Evolutionary conservation across 2,888 invertebrate genomes (phyloP), one percentile per base, ranked within the genome.

Genomic region (Nezara viridula): DNA sequence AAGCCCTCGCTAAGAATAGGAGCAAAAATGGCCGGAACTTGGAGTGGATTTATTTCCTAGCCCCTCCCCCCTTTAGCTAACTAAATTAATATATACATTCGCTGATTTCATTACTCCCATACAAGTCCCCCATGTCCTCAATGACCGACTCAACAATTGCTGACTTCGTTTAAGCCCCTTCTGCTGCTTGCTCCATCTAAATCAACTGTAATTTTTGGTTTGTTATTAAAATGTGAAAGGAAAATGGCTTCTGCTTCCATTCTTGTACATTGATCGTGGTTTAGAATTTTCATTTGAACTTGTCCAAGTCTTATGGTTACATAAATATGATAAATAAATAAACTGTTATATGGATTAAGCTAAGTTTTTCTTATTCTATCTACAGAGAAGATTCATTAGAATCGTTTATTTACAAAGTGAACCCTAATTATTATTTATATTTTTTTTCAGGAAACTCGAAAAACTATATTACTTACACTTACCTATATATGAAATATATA

Each of bases 1-100:
- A 81, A 81, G 81, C 81, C 44, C 44, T 73, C 81, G 81, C 81
- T 81, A 81, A 81, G 81, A 81, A 81, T 44, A n/a, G 81, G 14
- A 44, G 81, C 81, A 81, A 81, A 81, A 81, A 81, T 81, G 81
- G 81, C 81, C 81, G 81, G 81, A 81, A 81, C 81, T 37, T 40
- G 14, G 44, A n/a, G 44, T 81, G n/a, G 44, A 81, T 44, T 81
- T 81, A 81, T 81, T 77, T 40, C 81, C 81, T 16, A 6, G 2
- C 40, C 7, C 37, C 77, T 24, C 40, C n/a, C 24, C 16, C 2
- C 77, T 24, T 5, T 12, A 21, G 27, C 77, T 44, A 1, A 7
- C 44, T 47, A 47, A 81, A 81, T 81, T 81, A 81, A 81, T 81
- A 81, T 81, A 44, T n/a, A 81, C 81, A 44, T 24, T 47, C 44